phyloP scores from a whole-genome alignment of 2,113 vertebrate genomes.

The Heterotilapia buettikoferi region DNA sequence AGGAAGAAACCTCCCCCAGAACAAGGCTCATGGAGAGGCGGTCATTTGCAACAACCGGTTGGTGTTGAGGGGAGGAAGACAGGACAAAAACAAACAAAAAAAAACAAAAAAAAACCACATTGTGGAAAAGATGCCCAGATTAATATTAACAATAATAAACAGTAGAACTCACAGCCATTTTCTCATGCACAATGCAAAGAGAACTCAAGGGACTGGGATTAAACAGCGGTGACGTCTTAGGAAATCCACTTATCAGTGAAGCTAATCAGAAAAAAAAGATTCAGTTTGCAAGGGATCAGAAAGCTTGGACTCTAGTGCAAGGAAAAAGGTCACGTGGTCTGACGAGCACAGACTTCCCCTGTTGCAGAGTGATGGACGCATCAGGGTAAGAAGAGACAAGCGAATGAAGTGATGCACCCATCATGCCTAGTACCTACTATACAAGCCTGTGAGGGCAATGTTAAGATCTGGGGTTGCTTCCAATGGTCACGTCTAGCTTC shows the following conservation, averaged over 20 bases:
- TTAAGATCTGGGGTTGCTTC: background rate
- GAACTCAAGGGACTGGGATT: background rate
- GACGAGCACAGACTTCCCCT: background rate
- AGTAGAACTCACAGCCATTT: background rate
- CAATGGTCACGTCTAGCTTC: background rate
- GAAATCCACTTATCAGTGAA: background rate
- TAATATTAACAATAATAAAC: background rate
- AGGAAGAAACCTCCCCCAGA: background rate
- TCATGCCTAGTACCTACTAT: background rate
- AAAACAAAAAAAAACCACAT: rapidly evolving
- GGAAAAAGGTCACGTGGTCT: background rate
- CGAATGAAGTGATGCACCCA: background rate
- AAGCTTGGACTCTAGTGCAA: background rate
- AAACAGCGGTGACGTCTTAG: background rate
- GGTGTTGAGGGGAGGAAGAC: background rate
- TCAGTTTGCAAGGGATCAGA: background rate
- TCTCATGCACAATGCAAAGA: background rate
- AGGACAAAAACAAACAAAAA: background rate
- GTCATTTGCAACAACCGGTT: background rate
- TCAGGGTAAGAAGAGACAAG: background rate
- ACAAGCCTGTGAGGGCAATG: background rate
- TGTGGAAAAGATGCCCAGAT: background rate
- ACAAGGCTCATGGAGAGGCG: background rate
- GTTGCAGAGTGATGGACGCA: background rate
- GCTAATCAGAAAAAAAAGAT: background rate